Conservation (phyloP, 2,113 vertebrate species). For the Anthoscopus minutus region DNA sequence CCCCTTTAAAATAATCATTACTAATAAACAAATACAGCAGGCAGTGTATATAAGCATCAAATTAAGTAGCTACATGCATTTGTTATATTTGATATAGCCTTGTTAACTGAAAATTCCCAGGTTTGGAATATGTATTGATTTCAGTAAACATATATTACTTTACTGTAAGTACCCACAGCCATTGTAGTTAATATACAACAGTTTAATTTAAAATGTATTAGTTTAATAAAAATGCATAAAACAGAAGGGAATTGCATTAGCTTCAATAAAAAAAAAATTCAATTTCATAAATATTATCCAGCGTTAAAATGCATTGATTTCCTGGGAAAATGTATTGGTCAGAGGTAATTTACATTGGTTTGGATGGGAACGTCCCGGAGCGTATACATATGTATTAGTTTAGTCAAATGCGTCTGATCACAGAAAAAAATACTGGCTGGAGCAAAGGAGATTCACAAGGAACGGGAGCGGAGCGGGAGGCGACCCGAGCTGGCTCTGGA, state of each 20-base stretch:
- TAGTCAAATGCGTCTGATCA: constrained; percentile 58
- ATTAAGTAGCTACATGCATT: constrained; percentile 50
- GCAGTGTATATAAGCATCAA: constrained; percentile 47
- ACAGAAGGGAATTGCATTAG: constrained; percentile 75
- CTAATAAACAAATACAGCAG: constrained; percentile 33
- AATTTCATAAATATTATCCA: constrained; percentile 81
- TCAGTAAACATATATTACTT: constrained; percentile 71
- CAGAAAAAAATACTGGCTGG: neutral
- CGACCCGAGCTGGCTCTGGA: neutral
- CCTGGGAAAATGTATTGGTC: constrained; percentile 72
- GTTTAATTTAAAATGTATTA: constrained; percentile 83
- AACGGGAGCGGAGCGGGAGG: neutral
- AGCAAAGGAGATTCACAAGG: neutral
- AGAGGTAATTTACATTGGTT: constrained; percentile 72
- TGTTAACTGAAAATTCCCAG: constrained; percentile 63
- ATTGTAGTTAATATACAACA: constrained; percentile 75
- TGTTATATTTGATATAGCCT: constrained; percentile 52
- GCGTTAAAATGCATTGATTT: constrained; percentile 80
- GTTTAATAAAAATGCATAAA: constrained; percentile 82
- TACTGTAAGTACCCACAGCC: constrained; percentile 75
- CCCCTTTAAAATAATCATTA: constrained; percentile 39
- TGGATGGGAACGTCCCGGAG: constrained; percentile 51
- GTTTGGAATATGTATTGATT: constrained; percentile 73
- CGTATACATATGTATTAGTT: constrained; percentile 68
- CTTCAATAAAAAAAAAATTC: constrained; percentile 75